Evolutionary conservation across 2,797 vertebrate species (phyloP).

Genomic region (Harpagifer antarcticus): DNA sequence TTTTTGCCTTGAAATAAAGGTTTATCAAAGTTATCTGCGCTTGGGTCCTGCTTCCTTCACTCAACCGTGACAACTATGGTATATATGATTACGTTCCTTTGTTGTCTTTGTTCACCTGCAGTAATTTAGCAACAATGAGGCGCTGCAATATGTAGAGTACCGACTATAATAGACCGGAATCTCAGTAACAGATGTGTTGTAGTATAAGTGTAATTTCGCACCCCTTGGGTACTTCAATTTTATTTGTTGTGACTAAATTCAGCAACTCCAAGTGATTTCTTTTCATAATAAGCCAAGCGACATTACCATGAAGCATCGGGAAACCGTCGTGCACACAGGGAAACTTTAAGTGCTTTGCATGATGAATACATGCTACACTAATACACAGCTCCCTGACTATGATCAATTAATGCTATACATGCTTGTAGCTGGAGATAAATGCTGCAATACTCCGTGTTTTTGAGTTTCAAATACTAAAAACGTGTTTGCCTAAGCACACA

Average conservation of each 20-base stretch:
- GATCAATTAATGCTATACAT: conserved; percentile 49
- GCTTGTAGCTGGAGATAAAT: conserved; percentile 24
- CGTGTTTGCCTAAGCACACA: conserved; percentile 28
- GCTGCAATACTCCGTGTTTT: not conserved
- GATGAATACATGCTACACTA: conserved; percentile 54
- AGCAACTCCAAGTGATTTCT: conserved; percentile 22
- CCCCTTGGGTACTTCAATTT: not conserved
- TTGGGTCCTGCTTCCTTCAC: too few relatives aligned
- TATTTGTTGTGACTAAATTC: conserved; percentile 38
- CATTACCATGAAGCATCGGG: conserved; percentile 23
- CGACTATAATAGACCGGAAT: conserved; percentile 3
- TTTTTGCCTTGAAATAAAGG: too few relatives aligned
- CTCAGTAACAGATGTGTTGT: not conserved
- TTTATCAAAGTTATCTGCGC: too few relatives aligned
- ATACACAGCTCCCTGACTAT: conserved; percentile 38
- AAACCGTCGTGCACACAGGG: conserved; percentile 12
- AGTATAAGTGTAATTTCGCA: conserved; percentile 1
- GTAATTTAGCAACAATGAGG: conserved; percentile 25
- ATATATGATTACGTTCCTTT: conserved; percentile 14
- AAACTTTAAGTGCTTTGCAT: conserved; percentile 50
- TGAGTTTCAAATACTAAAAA: conserved; percentile 37
- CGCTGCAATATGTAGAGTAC: conserved; percentile 3
- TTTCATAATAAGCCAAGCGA: conserved; percentile 27
- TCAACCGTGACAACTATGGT: too few relatives aligned
- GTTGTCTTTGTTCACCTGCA: conserved; percentile 5